A percentile compares a stretch with the other conserved stretches of the same genome.
Evolutionary conservation across 1,140 invertebrate species (phyloP).

Genomic region (Caenorhabditis latens): DNA sequence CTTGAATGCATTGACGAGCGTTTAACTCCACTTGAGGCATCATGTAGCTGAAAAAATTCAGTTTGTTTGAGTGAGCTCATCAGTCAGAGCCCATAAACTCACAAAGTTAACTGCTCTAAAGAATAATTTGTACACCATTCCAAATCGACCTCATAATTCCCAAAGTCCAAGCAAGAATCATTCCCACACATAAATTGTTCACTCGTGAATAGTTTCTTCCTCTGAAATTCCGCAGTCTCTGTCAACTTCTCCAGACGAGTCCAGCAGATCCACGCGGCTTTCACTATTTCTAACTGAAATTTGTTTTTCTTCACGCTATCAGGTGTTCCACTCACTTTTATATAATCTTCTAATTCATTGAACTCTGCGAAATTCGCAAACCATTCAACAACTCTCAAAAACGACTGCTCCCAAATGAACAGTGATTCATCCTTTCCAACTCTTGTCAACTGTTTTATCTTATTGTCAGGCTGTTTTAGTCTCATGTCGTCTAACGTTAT

Average conservation of each 20-base stretch:
- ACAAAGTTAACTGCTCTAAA: slow-evolving; percentile 3
- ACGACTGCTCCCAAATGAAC: slow-evolving; percentile 1
- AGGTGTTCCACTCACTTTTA: neutral
- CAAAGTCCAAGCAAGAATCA: neutral
- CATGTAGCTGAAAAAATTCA: neutral
- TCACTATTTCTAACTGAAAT: slow-evolving; percentile 5
- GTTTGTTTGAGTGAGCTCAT: neutral
- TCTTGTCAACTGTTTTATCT: neutral
- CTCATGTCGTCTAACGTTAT: neutral
- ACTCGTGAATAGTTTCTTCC: neutral
- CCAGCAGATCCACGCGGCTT: neutral
- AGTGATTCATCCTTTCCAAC: neutral
- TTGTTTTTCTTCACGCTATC: neutral
- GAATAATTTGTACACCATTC: slow-evolving; percentile 24
- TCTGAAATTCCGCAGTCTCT: slow-evolving; percentile 5
- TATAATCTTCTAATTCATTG: neutral
- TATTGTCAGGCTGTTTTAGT: neutral
- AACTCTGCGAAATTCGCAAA: slow-evolving; percentile 2
- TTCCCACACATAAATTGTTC: neutral
- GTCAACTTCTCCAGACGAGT: slow-evolving; percentile 16
- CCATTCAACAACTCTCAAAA: slow-evolving; percentile 22
- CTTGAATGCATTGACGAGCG: neutral
- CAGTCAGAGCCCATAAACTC: neutral
- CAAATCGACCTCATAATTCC: neutral
- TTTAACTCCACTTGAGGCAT: neutral